These are phyloP conservation scores for Aurelia sp. DNA, from an alignment of 30 jellyfish, hydroid and myxozoan genomes.

Conservation along the genomic window DNA sequence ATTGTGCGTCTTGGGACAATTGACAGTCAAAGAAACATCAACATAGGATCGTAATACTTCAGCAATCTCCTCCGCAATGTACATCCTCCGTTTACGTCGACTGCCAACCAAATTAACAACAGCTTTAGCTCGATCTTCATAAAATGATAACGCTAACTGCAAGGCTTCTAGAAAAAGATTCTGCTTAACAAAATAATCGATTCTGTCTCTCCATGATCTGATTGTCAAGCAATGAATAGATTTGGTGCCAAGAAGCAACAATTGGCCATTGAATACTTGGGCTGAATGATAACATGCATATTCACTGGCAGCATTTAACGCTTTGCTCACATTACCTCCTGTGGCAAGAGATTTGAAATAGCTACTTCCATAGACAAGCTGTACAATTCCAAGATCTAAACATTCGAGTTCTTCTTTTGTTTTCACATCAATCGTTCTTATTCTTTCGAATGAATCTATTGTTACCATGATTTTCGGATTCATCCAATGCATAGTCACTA, in stretches of 20 bases:
- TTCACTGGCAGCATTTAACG: constrained; percentile 95
- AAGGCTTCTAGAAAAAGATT: constrained; percentile 91
- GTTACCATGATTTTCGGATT: constrained; percentile 89
- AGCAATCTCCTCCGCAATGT: constrained; percentile 87
- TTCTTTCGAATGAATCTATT: constrained; percentile 88
- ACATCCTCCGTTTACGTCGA: constrained; percentile 60
- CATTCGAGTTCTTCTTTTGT: constrained; percentile 95
- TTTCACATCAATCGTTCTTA: constrained; percentile 86
- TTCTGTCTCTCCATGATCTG: constrained; percentile 95
- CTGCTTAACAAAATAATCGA: constrained; percentile 91
- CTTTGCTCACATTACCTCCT: constrained; percentile 98
- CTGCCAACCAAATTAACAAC: constrained; percentile 89
- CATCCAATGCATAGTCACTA: constrained; percentile 92
- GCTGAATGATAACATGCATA: constrained; percentile 97
- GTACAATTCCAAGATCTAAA: constrained; percentile 90
- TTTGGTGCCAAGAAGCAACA: constrained; percentile 95
- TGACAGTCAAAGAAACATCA: constrained; percentile 94
- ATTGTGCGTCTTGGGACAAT: constrained; percentile 93
- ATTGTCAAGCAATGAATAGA: constrained; percentile 92
- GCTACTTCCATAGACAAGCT: constrained; percentile 97
- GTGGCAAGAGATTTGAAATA: constrained; percentile 96
- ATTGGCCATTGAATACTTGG: constrained; percentile 95
- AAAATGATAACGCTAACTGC: constrained; percentile 83
- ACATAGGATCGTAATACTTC: constrained; percentile 77
- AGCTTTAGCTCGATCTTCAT: constrained; percentile 93